phyloP scores from a whole-genome alignment of 2,113 vertebrate species.

The Dicentrarchus labrax region DNA sequence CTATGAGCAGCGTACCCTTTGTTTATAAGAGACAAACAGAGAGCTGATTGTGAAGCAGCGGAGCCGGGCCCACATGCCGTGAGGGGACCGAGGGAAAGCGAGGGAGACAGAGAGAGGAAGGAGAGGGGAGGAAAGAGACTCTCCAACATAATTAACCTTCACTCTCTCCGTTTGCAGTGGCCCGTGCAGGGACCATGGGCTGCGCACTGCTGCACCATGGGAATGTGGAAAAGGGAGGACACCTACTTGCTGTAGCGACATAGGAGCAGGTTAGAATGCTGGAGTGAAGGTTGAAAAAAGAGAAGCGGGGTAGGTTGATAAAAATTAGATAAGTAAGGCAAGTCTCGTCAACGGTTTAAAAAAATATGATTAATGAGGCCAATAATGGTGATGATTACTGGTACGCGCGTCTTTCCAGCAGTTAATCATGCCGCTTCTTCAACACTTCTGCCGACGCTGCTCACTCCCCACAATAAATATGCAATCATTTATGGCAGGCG shows the following conservation, averaged over 20 bases:
- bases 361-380: constrained; percentile 95
- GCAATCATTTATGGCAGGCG: constrained; percentile 90
- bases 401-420: constrained; percentile 88
- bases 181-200: constrained; percentile 85
- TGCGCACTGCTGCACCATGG: constrained; percentile 89
- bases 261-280: constrained; percentile 37
- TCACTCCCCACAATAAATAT: constrained; percentile 93
- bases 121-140: constrained; percentile 90
- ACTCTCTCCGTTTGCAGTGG: constrained; percentile 91
- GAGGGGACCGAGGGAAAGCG: constrained; percentile 63
- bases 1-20: constrained; percentile 65
- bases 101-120: constrained; percentile 84
- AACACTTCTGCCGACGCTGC: constrained; percentile 76
- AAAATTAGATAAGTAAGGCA: constrained; percentile 58
- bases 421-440: constrained; percentile 92
- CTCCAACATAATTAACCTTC: constrained; percentile 98
- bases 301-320: constrained; percentile 9
- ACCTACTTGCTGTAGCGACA: constrained; percentile 70
- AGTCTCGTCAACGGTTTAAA: constrained; percentile 89
- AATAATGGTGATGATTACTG: constrained; percentile 94
- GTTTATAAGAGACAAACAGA: constrained; percentile 82
- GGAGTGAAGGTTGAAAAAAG: constrained; percentile 51
- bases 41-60: constrained; percentile 90
- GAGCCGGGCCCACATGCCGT: constrained; percentile 86
- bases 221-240: constrained; percentile 88